A percentile compares a stretch with the other conserved stretches of the same genome.
Conservation (phyloP, 2,113 vertebrate species). For the Rhinolophus sinicus region DNA sequence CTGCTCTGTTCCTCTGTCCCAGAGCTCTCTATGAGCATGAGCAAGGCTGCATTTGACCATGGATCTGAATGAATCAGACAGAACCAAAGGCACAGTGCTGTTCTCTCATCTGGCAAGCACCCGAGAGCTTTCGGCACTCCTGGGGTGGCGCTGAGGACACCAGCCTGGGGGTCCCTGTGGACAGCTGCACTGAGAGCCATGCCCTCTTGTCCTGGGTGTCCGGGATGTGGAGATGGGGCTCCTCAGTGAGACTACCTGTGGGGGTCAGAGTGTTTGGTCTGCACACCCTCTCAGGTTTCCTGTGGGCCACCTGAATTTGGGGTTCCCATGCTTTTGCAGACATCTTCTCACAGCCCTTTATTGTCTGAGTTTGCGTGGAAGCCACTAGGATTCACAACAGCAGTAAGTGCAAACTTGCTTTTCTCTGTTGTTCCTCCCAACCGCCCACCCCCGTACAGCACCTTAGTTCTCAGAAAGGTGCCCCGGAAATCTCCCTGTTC, state of each 20-base stretch:
- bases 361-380: background rate
- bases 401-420: background rate
- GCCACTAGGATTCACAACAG: background rate
- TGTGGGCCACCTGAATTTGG: background rate
- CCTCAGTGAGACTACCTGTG: background rate
- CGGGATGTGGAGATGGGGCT: background rate
- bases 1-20: background rate
- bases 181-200: background rate
- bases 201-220: background rate
- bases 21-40: background rate
- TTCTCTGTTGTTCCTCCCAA: background rate
- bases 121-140: background rate
- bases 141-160: background rate
- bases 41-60: background rate
- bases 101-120: background rate
- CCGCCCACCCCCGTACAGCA: no score
- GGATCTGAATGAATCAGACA: background rate
- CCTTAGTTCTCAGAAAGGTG: background rate
- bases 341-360: background rate
- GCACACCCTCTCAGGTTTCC: background rate
- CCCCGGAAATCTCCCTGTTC: background rate
- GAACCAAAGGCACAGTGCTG: fast-evolving
- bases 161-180: background rate
- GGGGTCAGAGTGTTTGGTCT: no score
- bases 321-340: background rate